A percentile compares a stretch with the other conserved stretches of the same genome.
These are phyloP conservation scores for Myopa tessellatipennis DNA, from an alignment of 2,888 invertebrate genomes.

Conservation along the genomic window DNA sequence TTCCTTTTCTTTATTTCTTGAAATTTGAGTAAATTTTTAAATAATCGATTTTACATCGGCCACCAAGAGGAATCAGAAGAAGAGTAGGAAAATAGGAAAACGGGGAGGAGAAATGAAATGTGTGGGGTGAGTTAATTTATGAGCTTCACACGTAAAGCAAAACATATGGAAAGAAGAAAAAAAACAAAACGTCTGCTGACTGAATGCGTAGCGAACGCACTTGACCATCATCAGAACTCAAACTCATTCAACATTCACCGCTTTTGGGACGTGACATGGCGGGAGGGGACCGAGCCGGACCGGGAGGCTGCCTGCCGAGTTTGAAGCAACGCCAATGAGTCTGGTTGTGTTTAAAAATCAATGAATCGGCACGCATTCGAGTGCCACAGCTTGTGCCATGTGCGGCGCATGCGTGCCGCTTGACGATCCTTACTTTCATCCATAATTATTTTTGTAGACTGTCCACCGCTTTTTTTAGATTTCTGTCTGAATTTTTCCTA, in stretches of 20 bases:
- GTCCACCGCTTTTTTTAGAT: conserved; percentile 34
- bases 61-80: too few species aligned
- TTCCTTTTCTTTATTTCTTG: background rate
- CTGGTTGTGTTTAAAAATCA: background rate
- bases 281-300: background rate
- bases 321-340: conserved; percentile 8
- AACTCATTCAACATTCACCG: background rate
- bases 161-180: conserved; percentile 32
- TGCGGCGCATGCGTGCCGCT: conserved; percentile 56
- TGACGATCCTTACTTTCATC: background rate
- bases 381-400: conserved; percentile 51
- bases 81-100: background rate
- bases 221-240: conserved; percentile 28
- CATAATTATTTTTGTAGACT: background rate
- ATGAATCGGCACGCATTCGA: conserved; percentile 15
- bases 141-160: conserved; percentile 30
- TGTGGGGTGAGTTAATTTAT: conserved; percentile 8
- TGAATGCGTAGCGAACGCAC: conserved; percentile 14
- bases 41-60: background rate
- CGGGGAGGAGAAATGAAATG: background rate
- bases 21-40: background rate
- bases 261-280: too few species aligned
- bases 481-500: conserved; percentile 14
- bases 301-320: background rate
- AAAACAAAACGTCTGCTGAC: background rate